Base-by-base conservation (phyloP, 2,797 vertebrate genomes). In the Melanotaenia nigrans region DNA sequence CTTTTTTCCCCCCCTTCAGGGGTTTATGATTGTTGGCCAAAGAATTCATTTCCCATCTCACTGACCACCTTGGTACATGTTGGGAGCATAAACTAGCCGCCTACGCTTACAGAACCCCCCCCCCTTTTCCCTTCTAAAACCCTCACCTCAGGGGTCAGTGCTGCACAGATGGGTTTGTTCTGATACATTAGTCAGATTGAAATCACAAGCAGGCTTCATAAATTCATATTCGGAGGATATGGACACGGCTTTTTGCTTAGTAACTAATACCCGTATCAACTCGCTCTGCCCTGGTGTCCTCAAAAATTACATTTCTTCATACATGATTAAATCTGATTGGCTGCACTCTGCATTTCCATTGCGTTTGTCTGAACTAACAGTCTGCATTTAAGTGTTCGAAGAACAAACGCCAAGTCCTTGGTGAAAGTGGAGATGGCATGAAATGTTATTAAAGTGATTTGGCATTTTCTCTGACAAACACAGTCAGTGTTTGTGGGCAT, bases 111-210 rank as follows among this genome's bases (percentile, higher is more conserved):
- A 83, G 61, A 59, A 57, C 45, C 49, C 60, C 56, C 60, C 45
- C 49, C 60, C 56, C 65, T 45, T 35, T n/a, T 53, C 71, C 55
- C 66, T 55, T 62, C 74, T 51, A 32, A 77, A 83, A 68, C 81
- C 80, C 73, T 89, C 87, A 91, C 90, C 90, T 89, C 85, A 68
- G 90, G 91, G 92, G 90, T 93, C 90, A 90, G 79, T 72, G 77
- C 85, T 83, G 90, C 89, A 90, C 93, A 94, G 91, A 94, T 94
- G 93, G 92, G 88, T 92, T 90, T 92, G 91, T 92, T 94, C 90
- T 90, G 92, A 93, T 91, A 90, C 91, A 93, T 93, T 92, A 93
- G 93, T 92, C 93, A 91, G 91, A 93, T 93, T 92, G 90, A 92
- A 93, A 92, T 93, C 92, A 92, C 91, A 91, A 85, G 80, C 91